phyloP scores from a whole-genome alignment of 2,888 invertebrate species.

The Drosophila siamana region DNA sequence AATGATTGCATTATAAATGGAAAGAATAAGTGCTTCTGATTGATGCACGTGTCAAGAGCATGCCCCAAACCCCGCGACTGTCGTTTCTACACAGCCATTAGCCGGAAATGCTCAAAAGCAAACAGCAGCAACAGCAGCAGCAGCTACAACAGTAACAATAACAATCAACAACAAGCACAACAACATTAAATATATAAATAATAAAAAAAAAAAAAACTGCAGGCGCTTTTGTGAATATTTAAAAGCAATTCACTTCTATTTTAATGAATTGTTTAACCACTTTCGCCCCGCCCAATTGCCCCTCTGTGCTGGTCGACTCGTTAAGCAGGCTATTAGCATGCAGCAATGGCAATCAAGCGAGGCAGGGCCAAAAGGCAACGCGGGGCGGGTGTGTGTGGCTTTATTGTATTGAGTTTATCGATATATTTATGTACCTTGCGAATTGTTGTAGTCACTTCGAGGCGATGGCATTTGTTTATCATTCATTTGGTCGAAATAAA shows the following conservation, averaged over 20 bases:
- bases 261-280: conserved; percentile 50
- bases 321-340: conserved; percentile 73
- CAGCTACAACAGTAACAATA: conserved; percentile 32
- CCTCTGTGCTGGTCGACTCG: neutral
- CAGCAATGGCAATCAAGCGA: conserved; percentile 48
- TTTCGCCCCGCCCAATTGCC: conserved; percentile 1
- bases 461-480: conserved; percentile 12
- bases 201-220: conserved; percentile 32
- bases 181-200: conserved; percentile 20
- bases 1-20: neutral
- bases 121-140: conserved; percentile 32
- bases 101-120: conserved; percentile 33
- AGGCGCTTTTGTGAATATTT: conserved; percentile 61
- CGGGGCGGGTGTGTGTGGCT: neutral
- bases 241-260: conserved; percentile 54
- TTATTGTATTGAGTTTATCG: conserved; percentile 14
- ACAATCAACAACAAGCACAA: conserved; percentile 9
- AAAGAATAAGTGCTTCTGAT: neutral
- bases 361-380: neutral
- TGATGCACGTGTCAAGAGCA: conserved; percentile 34
- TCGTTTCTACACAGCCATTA: conserved; percentile 17
- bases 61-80: conserved; percentile 11
- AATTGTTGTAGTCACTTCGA: conserved; percentile 4
- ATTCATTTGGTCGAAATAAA: conserved; percentile 7
- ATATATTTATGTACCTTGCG: conserved; percentile 3